Conservation (phyloP, 1,140 invertebrate genomes). For the Tribolium castaneum region DNA sequence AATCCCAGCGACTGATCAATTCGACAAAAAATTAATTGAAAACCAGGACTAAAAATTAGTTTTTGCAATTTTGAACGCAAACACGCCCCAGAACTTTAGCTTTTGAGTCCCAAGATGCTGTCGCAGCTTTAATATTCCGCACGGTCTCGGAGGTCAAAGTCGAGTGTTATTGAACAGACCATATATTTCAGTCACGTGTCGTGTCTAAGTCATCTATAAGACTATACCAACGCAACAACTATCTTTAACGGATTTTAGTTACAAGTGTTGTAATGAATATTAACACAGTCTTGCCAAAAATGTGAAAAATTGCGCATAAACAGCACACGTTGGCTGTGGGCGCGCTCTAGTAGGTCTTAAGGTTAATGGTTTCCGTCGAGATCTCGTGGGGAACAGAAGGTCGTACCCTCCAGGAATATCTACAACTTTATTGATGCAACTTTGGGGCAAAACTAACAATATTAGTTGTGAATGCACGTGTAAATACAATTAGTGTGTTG, state of each 20-base stretch:
- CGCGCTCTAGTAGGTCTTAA: neutral
- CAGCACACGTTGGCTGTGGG: neutral
- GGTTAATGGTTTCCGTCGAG: neutral
- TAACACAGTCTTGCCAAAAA: neutral
- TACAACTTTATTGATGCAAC: neutral
- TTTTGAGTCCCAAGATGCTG: slow-evolving; percentile 24
- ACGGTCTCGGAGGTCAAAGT: slow-evolving; percentile 21
- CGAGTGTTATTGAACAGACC: slow-evolving; percentile 38
- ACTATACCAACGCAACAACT: slow-evolving; percentile 21
- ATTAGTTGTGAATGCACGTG: neutral
- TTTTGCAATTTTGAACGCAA: too few relatives aligned
- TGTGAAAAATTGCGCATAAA: neutral
- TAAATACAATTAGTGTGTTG: neutral
- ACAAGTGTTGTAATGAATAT: neutral
- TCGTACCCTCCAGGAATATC: neutral
- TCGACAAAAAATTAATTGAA: neutral
- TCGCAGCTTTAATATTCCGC: slow-evolving; percentile 39
- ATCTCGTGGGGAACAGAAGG: neutral
- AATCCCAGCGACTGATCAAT: neutral
- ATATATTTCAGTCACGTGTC: slow-evolving; percentile 39
- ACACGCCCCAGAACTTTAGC: too few relatives aligned
- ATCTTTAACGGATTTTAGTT: slow-evolving; percentile 1
- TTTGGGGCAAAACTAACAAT: neutral
- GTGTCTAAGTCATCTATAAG: slow-evolving; percentile 30
- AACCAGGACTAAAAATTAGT: neutral